phyloP scores from a whole-genome alignment of 1,140 invertebrate species.

The Homalodisca vitripennis region DNA sequence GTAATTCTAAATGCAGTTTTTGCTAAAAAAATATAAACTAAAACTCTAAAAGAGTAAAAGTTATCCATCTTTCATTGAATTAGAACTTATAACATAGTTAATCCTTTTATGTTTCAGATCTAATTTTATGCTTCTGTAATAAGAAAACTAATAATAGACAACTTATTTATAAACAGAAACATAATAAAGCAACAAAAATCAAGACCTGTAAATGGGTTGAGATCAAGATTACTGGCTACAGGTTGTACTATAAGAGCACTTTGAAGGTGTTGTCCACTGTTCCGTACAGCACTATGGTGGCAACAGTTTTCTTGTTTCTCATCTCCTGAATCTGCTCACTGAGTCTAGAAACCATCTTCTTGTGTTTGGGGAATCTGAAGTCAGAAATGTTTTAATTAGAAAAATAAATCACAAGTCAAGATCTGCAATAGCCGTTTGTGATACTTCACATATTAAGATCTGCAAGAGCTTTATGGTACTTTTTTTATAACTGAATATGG shows the following conservation, averaged over 20 bases:
- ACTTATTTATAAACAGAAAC: background rate
- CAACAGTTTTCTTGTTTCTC: slow-evolving; percentile 37
- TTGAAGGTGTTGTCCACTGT: slow-evolving; percentile 11
- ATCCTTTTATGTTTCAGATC: background rate
- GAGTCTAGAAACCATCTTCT: slow-evolving; percentile 46
- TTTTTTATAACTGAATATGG: too few species aligned
- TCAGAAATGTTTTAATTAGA: too few species aligned
- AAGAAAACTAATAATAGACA: background rate
- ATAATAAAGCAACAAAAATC: too few species aligned
- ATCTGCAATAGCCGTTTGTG: too few species aligned
- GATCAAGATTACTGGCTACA: background rate
- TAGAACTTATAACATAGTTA: background rate
- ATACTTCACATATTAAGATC: too few species aligned
- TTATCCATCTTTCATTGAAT: background rate
- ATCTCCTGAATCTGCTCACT: slow-evolving; percentile 46
- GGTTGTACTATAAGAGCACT: slow-evolving; percentile 6
- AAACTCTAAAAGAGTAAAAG: too few species aligned
- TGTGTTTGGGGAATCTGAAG: slow-evolving; percentile 46
- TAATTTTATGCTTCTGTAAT: background rate
- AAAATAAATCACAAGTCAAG: too few species aligned
- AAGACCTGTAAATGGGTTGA: background rate
- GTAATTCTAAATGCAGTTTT: too few species aligned
- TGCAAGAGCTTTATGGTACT: too few species aligned
- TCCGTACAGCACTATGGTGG: background rate
- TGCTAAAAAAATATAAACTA: too few species aligned